Evolutionary conservation across 2,888 invertebrate genomes (phyloP), one percentile per base, ranked within the genome.

Genomic region (Apodemia zela): DNA sequence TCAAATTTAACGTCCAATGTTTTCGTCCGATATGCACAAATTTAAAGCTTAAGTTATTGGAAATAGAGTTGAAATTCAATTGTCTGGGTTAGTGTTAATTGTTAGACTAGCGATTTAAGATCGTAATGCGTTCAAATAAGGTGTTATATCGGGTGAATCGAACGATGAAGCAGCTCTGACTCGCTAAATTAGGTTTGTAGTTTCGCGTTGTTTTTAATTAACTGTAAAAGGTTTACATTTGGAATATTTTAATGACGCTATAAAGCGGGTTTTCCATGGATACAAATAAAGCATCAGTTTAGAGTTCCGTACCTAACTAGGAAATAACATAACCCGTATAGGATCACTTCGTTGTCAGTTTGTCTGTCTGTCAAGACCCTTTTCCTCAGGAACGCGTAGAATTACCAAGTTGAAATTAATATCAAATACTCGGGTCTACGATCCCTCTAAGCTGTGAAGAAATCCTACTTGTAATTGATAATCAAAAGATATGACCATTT

Each of bases 191-290:
- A 62, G 57, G 33, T 62, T 42, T 62, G 29, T 54, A 57, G 47
- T 60, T 49, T 18, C 63, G 66, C 63, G 66, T 67, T 63, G 63
- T 59, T 64, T 54, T 66, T 61, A 63, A 69, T 69, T 69, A 69
- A 71, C 67, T 65, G 60, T 54, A 65, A 64, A 63, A 64, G 45
- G 65, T 67, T 72, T 69, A 67, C 67, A 70, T 72, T 69, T 71
- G 62, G 25, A n/a, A 45, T 25, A 35, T 62, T 59, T 59, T 29
- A 59, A 33, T 29, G 58, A 59, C 17, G 29, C 33, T 10, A 59
- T 15, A 59, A 33, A 59, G 58, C 58, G 6, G 35, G n/a, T 59
- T 33, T 13, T n/a, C 15, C 17, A 35, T 59, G 7, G 2, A 0
- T 29, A 58, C 11, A 18, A 11, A 51, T 25, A 21, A 21, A 51